Evolutionary conservation across 2,113 vertebrate genomes (phyloP), one percentile per base, ranked within the genome.

Genomic region (Corythoichthys haematopterus): DNA sequence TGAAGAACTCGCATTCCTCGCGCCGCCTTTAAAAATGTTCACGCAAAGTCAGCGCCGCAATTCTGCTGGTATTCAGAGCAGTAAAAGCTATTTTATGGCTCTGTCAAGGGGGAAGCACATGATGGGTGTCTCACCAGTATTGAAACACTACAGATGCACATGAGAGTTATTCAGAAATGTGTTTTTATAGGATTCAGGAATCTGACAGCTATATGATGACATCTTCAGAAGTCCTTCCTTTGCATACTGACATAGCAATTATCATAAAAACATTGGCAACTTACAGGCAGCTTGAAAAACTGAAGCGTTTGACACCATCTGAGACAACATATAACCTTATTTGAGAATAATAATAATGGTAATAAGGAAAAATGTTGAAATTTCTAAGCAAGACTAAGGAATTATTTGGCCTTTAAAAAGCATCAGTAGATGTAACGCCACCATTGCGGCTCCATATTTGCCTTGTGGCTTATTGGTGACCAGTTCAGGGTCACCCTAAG

Each of bases 51-150:
- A 80, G 83, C 78, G 85, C 84, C 73, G 88, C 89, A 91, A 92
- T 91, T 87, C 88, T 85, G 79, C 80, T 85, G 90, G 89, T 80
- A 89, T 90, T 92, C 90, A 90, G 70, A 84, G 88, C 85, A 83
- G 87, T 91, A 90, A 90, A 91, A 88, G 83, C 87, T 80, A 81
- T 87, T 93, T 92, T 90, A 92, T 80, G 90, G 85, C 88, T 82
- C 81, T 88, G 88, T 91, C 85, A 88, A 61, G 59, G 83, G 84
- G 82, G 82, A 90, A 76, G 82, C 83, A 78, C 84, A 79, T 87
- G 87, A 87, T 84, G 76, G 79, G 83, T 79, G 78, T 74, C 80
- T 85, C 78, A 68, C 77, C 70, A 66, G 82, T 73, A 83, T 70
- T 77, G 83, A 90, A 88, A 89, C 89, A 89, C 64, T 75, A 67